Evolutionary conservation across 2,888 invertebrate species (phyloP), one percentile per base, ranked within the genome.

Genomic region (Epirrhoe alternata): DNA sequence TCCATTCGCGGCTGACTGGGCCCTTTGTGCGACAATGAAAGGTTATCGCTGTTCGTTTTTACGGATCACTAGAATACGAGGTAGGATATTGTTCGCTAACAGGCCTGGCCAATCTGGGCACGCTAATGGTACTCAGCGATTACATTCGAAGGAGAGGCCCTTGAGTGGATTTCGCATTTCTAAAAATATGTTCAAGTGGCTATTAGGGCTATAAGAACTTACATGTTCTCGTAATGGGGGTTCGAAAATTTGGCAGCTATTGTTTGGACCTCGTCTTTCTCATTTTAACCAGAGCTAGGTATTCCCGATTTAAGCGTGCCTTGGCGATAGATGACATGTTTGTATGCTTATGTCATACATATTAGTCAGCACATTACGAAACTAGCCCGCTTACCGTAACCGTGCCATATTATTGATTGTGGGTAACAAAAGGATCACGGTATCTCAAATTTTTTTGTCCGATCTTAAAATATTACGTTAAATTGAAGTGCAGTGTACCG

Each of bases 1-100:
- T 81, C 82, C 81, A 81, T 87, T 89, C 87, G 77, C 88, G 87
- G 84, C 79, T 86, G 83, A 88, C 82, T 86, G 88, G 77, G 77
- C 78, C 87, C 86, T 90, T 91, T 90, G 90, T 89, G 83, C 77
- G 84, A 82, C 88, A 84, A 73, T 86, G 87, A 87, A 91, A 90
- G 88, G 90, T 89, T 89, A 89, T 90, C 87, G 87, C 81, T 86
- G 89, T 87, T 84, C 87, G 87, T 89, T 90, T 90, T 89, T 86
- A 90, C 85, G 87, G 86, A 81, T 86, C 86, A 86, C 83, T 88
- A 82, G 81, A 79, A 77, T 73, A 74, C 76, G 74, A 77, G 81
- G 79, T 79, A 73, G 77, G 81, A 86, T 86, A 86, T 86, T 85
- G 83, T 82, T 83, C 84, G 84, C 64, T 77, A 86, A 86, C 86